Evolutionary conservation across 2,888 invertebrate genomes (phyloP).

Genomic region (Hedya salicella): DNA sequence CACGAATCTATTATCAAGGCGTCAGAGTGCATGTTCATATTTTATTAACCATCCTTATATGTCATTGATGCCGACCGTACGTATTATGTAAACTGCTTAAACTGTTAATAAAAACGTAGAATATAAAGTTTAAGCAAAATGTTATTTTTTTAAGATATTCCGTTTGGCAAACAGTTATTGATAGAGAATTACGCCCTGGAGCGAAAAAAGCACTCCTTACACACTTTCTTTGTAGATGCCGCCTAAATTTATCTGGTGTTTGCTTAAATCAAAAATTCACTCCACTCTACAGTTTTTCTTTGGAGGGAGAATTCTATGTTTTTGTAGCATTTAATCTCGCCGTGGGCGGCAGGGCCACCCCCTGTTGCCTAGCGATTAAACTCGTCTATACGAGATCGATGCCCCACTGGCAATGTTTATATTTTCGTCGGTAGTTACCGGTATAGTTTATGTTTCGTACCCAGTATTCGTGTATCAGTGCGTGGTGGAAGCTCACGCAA

Average conservation of each 20-base stretch:
- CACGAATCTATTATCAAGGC: too few relatives aligned
- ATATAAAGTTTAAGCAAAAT: not conserved
- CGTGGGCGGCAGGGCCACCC: constrained; percentile 49
- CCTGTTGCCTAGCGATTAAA: constrained; percentile 67
- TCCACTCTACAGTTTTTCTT: constrained; percentile 35
- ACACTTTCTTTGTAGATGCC: constrained; percentile 4
- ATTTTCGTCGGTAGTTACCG: constrained; percentile 25
- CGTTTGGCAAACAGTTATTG: not conserved
- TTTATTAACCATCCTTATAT: too few relatives aligned
- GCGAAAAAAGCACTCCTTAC: not conserved
- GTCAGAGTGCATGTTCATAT: too few relatives aligned
- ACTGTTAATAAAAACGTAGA: too few relatives aligned
- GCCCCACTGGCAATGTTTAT: constrained; percentile 38
- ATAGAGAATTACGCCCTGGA: not conserved
- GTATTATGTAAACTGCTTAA: too few relatives aligned
- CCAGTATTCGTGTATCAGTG: constrained; percentile 5
- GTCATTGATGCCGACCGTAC: too few relatives aligned
- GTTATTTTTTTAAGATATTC: not conserved
- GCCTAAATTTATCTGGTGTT: constrained; percentile 23
- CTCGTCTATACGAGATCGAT: constrained; percentile 55
- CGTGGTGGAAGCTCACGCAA: too few relatives aligned
- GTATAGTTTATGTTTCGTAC: constrained; percentile 27
- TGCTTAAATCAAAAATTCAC: constrained; percentile 38
- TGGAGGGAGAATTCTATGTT: constrained; percentile 52
- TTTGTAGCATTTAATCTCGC: constrained; percentile 66